Base-by-base conservation (phyloP, 2,888 invertebrate species). In the Drosophila diplacantha region DNA sequence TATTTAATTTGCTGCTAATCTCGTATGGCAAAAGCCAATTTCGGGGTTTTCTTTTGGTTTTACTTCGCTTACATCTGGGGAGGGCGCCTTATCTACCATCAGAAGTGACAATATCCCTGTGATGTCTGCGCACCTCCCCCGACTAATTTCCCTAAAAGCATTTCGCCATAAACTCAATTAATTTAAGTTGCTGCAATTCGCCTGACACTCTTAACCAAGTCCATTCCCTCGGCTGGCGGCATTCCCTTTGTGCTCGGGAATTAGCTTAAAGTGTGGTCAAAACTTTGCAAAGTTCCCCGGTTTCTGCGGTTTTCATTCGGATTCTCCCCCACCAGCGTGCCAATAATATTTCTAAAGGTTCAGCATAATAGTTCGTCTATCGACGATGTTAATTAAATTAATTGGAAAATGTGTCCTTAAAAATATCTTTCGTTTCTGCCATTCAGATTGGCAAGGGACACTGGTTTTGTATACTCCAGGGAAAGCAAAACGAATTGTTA, bases 1-100 rank as follows among this genome's bases (percentile, higher is more conserved):
- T 77, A 83, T 82, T 83, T 78, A 78, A 78, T 81, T 83, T 83
- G 82, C 83, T 79, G 82, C 82, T 83, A 80, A 80, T 80, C 82
- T 79, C 57, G 79, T 81, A 69, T 54, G 56, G 56, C 57, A 68
- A 66, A 75, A 75, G 72, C 63, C 74, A 72, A 83, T 70, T 72
- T 77, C 67, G 41, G 60, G 63, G 29, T 31, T 62, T 68, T 60
- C 18, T 22, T 52, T 57, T 31, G 50, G 37, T 64, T 24, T 50
- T 49, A 65, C 29, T 29, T 44, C 20, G 29, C 44, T 70, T 78
- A 47, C 49, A 43, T 59, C 26, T 57, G 12, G 35, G 49, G 32
- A 29, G 34, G 31, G 4, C 5, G 44, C 53, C 60, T 71, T 69
- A 82, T 77, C 82, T 56, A 61, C 67, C 69, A 80, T 83, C 80